Evolutionary conservation across 2,888 invertebrate genomes (phyloP).

Genomic region (Xylocampa areola): DNA sequence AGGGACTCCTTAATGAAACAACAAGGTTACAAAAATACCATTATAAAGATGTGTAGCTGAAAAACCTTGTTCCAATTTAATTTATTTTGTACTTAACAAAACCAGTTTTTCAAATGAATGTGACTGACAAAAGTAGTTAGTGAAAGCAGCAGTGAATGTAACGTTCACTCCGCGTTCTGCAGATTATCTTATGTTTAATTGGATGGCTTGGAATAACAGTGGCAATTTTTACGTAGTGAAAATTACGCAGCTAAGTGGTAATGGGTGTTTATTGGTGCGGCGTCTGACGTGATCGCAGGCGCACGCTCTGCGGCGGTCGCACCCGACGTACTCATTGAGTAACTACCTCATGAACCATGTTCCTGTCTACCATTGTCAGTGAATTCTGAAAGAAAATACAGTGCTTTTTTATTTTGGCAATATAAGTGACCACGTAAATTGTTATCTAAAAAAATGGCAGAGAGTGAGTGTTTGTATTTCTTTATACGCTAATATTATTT

Average conservation of each 20-base stretch:
- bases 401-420: slow-evolving; percentile 12
- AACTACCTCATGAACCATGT: slow-evolving; percentile 50
- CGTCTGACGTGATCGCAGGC: slow-evolving; percentile 64
- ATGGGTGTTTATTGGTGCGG: slow-evolving; percentile 61
- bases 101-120: background rate
- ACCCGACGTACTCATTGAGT: slow-evolving; percentile 49
- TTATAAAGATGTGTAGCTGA: background rate
- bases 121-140: slow-evolving; percentile 9
- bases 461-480: slow-evolving; percentile 46
- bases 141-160: slow-evolving; percentile 15
- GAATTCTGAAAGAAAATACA: slow-evolving; percentile 21
- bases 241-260: slow-evolving; percentile 50
- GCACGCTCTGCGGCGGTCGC: slow-evolving; percentile 50
- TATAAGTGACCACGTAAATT: slow-evolving; percentile 20
- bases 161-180: slow-evolving; percentile 7
- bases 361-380: slow-evolving; percentile 49
- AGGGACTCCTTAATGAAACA: slow-evolving; percentile 10
- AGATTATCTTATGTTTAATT: slow-evolving; percentile 7
- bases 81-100: slow-evolving; percentile 5
- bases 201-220: slow-evolving; percentile 34
- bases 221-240: slow-evolving; percentile 48
- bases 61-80: slow-evolving; percentile 14
- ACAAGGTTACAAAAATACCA: slow-evolving; percentile 4
- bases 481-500: background rate
- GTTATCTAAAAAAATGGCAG: slow-evolving; percentile 39